Conservation (phyloP, 1,140 invertebrate species). For the Drosophila parabipectinata region DNA sequence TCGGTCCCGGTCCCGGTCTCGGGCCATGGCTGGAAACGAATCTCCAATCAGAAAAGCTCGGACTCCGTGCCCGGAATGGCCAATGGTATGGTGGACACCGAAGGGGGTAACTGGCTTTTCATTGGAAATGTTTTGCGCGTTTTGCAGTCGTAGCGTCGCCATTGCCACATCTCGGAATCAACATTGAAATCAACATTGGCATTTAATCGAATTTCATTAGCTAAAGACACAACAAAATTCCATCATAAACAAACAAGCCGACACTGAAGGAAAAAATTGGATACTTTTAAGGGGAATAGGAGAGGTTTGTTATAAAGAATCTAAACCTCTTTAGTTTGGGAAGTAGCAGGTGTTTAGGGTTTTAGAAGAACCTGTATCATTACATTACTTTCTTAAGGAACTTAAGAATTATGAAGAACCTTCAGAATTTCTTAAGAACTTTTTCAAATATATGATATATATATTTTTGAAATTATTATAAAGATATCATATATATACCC, state of each 20-base stretch:
- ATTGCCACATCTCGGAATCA: background rate
- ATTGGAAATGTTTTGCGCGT: conserved; percentile 73
- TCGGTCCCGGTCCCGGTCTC: conserved; percentile 41
- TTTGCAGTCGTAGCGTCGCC: conserved; percentile 40
- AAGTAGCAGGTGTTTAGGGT: no score
- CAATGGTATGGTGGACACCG: conserved; percentile 29
- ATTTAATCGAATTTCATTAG: conserved; percentile 31
- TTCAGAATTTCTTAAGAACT: no score
- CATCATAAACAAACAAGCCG: background rate
- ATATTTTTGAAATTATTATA: no score
- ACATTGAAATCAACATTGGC: background rate
- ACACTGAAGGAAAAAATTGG: background rate
- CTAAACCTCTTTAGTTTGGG: no score
- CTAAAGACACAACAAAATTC: conserved; percentile 5
- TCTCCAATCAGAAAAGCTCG: conserved; percentile 62
- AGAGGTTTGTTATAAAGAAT: no score
- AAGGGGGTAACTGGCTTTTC: conserved; percentile 40
- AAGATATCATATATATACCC: no score
- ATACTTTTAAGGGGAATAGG: no score
- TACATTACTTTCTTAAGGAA: no score
- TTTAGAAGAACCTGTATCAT: no score
- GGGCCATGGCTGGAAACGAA: conserved; percentile 33
- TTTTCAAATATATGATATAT: no score
- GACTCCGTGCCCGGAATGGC: conserved; percentile 61
- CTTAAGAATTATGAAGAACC: no score